Base-by-base conservation (phyloP, 1,140 invertebrate species). In the Eueides isabella region DNA sequence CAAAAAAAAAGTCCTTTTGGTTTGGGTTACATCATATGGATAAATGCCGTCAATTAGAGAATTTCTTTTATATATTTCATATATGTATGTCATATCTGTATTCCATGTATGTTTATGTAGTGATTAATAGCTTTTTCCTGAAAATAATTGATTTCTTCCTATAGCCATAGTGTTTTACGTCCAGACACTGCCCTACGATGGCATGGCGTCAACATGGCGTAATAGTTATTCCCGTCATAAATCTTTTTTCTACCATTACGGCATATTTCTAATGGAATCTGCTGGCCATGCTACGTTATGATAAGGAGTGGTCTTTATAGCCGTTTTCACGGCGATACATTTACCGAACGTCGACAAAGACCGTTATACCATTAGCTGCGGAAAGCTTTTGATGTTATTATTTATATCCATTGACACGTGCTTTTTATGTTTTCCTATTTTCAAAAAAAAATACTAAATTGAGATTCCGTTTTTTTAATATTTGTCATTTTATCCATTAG, bases 231-330 rank as follows among this genome's bases (percentile, higher is more conserved):
- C 30, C 30, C 61, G 29, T 62, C 29, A 62, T n/a, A 29, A 28
- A 29, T 62, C 61, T 62, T 62, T 26, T n/a, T 62, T 62, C 61
- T n/a, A 30, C 28, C 23, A 61, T 55, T 26, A 48, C 71, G 67
- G 71, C 41, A 71, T 76, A 76, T 80, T 78, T 78, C 76, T 78
- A 78, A 74, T 79, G 75, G 75, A 74, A 72, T 74, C 65, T 66
- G 72, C 72, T 74, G 76, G 74, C 71, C 73, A 66, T 78, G 66
- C 61, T 61, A 73, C 67, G 74, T 80, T 80, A 78, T 76, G 62
- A 74, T 62, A 70, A 77, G 78, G 78, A 80, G 74, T 72, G 76
- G 76, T 65, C 65, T 76, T 80, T 80, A 80, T 78, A 62, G 76
- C 48, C 68, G 71, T 74, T 74, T 74, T 64, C 71, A 74, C 65